Percentiles rank a stretch among this genome's conserved stretches.
Evolutionary conservation across 2,113 vertebrate genomes (phyloP).

Genomic region (Rhinolophus ferrumequinum): DNA sequence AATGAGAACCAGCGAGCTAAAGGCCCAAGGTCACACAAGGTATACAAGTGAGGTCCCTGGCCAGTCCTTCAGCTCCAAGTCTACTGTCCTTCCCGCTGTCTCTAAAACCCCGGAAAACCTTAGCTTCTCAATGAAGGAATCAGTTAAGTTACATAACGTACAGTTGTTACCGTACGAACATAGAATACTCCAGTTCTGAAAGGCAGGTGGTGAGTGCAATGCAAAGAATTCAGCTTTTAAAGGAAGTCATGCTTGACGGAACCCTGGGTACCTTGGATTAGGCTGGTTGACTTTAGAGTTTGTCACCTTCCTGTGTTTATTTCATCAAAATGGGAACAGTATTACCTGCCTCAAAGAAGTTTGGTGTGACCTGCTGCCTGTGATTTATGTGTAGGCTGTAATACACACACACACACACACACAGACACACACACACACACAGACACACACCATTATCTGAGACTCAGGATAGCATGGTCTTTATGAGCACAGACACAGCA

Average conservation of each 20-base stretch:
- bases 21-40: not conserved
- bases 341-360: not conserved
- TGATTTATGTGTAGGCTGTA: not conserved
- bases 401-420: not conserved
- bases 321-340: not conserved
- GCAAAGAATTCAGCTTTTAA: not conserved
- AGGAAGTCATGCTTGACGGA: fast-evolving
- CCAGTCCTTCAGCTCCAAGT: not conserved
- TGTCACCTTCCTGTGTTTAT: not conserved
- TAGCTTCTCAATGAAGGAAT: not conserved
- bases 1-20: not conserved
- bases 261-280: not conserved
- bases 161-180: not conserved
- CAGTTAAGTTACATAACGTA: fast-evolving
- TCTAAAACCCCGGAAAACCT: not conserved
- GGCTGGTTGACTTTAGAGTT: not conserved
- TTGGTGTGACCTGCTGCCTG: not conserved
- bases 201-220: fast-evolving
- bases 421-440: no score
- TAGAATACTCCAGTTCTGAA: not conserved
- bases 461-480: not conserved
- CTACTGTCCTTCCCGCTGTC: not conserved
- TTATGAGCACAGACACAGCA: not conserved
- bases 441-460: not conserved
- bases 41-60: not conserved